Conservation (phyloP, 2,888 invertebrate species). For the Drosophila flavopinicola region DNA sequence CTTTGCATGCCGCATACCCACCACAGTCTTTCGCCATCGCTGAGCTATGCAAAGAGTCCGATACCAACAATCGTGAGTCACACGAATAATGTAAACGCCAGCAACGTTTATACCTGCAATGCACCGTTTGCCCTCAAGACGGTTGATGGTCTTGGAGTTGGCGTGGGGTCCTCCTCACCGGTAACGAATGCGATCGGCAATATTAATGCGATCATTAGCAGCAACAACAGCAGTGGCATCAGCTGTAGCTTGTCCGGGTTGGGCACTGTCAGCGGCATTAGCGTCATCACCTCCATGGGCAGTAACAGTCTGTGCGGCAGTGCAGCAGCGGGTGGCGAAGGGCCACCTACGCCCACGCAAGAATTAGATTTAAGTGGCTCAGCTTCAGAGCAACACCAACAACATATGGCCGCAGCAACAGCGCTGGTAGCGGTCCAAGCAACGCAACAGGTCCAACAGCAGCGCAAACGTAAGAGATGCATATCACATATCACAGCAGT, state of each 20-base stretch:
- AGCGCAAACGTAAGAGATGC: slow-evolving; percentile 86
- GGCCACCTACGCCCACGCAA: slow-evolving; percentile 91
- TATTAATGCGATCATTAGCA: slow-evolving; percentile 31
- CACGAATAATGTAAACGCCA: slow-evolving; percentile 66
- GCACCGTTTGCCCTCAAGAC: slow-evolving; percentile 83
- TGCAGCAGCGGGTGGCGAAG: slow-evolving; percentile 84
- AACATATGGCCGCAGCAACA: slow-evolving; percentile 51
- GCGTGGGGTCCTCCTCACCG: slow-evolving; percentile 51
- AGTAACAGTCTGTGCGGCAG: slow-evolving; percentile 71
- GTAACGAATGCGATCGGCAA: slow-evolving; percentile 40
- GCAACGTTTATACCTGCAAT: slow-evolving; percentile 81
- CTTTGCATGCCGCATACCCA: slow-evolving; percentile 83
- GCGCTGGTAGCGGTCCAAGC: slow-evolving; percentile 44
- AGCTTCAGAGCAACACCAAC: slow-evolving; percentile 76
- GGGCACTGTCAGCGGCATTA: slow-evolving; percentile 70
- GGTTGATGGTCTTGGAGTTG: slow-evolving; percentile 69
- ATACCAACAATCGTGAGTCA: slow-evolving; percentile 76
- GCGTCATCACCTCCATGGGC: slow-evolving; percentile 76
- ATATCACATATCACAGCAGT: background rate
- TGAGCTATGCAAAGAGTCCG: slow-evolving; percentile 83
- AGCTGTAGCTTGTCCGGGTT: slow-evolving; percentile 57
- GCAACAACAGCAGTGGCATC: slow-evolving; percentile 53
- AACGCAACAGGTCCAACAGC: slow-evolving; percentile 84
- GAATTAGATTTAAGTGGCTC: slow-evolving; percentile 87
- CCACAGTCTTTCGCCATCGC: slow-evolving; percentile 83